Conservation (phyloP, 2,888 invertebrate genomes). For the Tolmerus cingulatus region DNA sequence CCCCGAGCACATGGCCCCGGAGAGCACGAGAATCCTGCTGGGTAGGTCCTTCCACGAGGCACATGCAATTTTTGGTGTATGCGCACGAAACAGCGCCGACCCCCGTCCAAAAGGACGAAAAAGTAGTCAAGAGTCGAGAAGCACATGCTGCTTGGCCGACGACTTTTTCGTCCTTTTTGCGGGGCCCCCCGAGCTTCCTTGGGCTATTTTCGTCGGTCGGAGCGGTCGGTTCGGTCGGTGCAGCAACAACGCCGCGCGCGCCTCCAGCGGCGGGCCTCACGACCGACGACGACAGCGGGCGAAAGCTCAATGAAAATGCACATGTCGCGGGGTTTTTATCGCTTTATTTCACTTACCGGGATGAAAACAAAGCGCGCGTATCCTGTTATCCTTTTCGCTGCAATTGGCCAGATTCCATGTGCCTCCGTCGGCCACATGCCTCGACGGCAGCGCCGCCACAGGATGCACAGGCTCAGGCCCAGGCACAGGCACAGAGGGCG, state of each 20-base stretch:
- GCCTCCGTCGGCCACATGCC: slow-evolving; percentile 29
- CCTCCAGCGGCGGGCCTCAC: background rate
- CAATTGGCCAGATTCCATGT: slow-evolving; percentile 35
- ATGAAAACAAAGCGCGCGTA: slow-evolving; percentile 46
- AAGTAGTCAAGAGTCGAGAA: background rate
- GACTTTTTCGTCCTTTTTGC: background rate
- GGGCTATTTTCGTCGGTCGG: slow-evolving; percentile 7
- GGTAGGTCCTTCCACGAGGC: slow-evolving; percentile 28
- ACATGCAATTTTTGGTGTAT: slow-evolving; percentile 28
- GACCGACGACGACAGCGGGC: background rate
- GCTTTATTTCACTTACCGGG: slow-evolving; percentile 43
- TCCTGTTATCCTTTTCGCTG: slow-evolving; percentile 43
- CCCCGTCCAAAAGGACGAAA: background rate
- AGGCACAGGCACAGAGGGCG: slow-evolving; percentile 16
- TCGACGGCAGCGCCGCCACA: slow-evolving; percentile 9
- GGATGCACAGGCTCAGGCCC: background rate
- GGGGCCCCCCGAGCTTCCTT: background rate
- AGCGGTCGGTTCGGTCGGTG: slow-evolving; percentile 1
- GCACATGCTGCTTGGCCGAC: slow-evolving; percentile 9
- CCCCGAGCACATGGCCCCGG: slow-evolving; percentile 26
- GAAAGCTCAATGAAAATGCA: slow-evolving; percentile 44
- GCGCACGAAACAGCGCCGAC: slow-evolving; percentile 35
- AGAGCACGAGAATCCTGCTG: slow-evolving; percentile 36
- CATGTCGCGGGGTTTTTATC: slow-evolving; percentile 44
- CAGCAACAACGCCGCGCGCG: background rate